phyloP scores from a whole-genome alignment of 2,797 vertebrate species.

The Vespertilio murinus region DNA sequence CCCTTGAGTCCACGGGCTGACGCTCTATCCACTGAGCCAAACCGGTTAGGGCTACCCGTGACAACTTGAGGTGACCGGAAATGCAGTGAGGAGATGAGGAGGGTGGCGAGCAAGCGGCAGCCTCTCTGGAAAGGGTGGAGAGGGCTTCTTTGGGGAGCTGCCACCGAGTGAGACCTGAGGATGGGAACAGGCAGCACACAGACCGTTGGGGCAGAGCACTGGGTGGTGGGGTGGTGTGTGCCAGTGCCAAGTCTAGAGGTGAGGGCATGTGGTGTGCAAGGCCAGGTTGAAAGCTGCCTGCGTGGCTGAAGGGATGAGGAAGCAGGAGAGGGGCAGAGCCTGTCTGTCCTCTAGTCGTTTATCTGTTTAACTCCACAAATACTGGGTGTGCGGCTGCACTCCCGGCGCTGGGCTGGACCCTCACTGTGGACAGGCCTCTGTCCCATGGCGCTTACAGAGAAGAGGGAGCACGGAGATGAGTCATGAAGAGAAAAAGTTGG shows the following conservation, averaged over 20 bases:
- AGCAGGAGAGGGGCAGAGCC: neutral
- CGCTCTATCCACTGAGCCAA: too few relatives aligned
- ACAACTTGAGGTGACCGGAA: neutral
- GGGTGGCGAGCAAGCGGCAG: neutral
- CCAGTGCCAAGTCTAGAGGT: neutral
- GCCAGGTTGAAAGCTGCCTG: neutral
- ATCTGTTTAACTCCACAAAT: neutral
- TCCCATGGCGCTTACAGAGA: neutral
- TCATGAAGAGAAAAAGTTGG: neutral
- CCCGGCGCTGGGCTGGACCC: neutral
- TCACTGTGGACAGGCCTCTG: neutral
- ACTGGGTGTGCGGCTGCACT: fast-evolving
- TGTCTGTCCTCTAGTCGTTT: too few relatives aligned
- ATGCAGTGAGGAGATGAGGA: neutral
- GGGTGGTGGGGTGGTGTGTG: neutral
- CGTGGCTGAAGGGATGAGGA: fast-evolving
- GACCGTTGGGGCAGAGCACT: neutral
- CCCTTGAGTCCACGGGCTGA: too few relatives aligned
- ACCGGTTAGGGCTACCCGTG: too few relatives aligned
- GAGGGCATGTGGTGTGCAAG: neutral
- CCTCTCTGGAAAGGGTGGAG: neutral
- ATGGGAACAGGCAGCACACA: fast-evolving
- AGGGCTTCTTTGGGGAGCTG: neutral
- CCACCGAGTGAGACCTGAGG: neutral
- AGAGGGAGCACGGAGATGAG: neutral